Evolutionary conservation across 2,797 vertebrate species (phyloP), one percentile per base, ranked within the genome.

Genomic region (Pangasius macronema): DNA sequence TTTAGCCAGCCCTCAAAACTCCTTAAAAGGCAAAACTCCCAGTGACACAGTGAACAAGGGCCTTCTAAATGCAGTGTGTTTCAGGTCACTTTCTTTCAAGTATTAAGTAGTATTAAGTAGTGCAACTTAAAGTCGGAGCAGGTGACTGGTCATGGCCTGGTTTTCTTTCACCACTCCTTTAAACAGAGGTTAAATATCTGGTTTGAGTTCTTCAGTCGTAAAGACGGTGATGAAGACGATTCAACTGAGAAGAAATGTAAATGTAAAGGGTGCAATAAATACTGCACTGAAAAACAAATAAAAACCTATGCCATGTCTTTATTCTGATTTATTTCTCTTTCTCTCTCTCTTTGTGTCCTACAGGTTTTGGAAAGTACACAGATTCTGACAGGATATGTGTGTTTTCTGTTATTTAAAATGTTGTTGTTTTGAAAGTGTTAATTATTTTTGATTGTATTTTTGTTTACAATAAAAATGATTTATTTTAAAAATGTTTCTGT

Each of bases 301-400:
- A 16, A 76, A 18, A 30, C 68, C 39, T n/a, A 11, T 33, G 51
- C 11, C n/a, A 79, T 55, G 10, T 39, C 30, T 24, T 36, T 80
- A 27, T 33, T 27, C 20, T 80, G 10, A 80, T 70, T 9, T 42
- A 3, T 53, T 18, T 55, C 49, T 77, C 49, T 77, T 73, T 70
- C 30, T 80, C 24, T 87, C 8, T 77, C 24, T 84, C 49, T 84
- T 0, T 84, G 0, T 86, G 1, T 63, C 2, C 5, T 75, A 11
- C 36, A 88, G 87, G 87, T 75, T 82, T 61, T 82, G 87, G 87
- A 88, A 88, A 81, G 18, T 13, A 51, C 70, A 27, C 61, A n/a
- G 39, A 30, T 57, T 51, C 63, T 85, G 55, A 85, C 1, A 0
- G 22, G 85, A 49, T 70, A 20, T 24, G 4, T 24, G 4, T 33